These are phyloP conservation scores for Papilio dardanus DNA, from an alignment of 1,140 invertebrate genomes.

Conservation along the genomic window DNA sequence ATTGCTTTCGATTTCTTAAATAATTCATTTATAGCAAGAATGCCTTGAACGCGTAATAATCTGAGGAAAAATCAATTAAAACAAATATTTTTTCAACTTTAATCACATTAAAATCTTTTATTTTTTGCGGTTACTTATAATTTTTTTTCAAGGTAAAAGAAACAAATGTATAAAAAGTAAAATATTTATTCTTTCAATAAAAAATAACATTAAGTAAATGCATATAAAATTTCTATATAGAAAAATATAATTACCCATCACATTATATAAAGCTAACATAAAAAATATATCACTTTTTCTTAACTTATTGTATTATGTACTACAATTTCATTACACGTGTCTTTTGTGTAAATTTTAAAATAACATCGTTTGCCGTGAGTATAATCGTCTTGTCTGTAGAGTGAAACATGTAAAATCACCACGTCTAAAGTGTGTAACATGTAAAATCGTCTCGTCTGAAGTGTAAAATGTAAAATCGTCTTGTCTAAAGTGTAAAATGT, in stretches of 20 bases:
- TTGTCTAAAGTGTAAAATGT: neutral
- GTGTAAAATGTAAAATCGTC: too few relatives aligned
- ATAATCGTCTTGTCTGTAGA: too few relatives aligned
- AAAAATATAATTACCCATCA: conserved; percentile 21
- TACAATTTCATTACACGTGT: too few relatives aligned
- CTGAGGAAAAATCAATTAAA: too few relatives aligned
- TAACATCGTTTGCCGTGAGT: too few relatives aligned
- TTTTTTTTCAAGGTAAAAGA: neutral
- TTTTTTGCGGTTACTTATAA: too few relatives aligned
- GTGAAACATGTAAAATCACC: too few relatives aligned
- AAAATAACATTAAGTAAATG: conserved; percentile 3
- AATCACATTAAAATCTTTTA: too few relatives aligned
- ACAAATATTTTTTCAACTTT: too few relatives aligned
- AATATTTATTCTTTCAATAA: neutral
- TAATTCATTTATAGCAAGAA: neutral
- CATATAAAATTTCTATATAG: conserved; percentile 32
- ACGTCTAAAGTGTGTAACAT: neutral
- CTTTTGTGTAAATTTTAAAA: neutral
- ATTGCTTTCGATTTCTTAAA: conserved; percentile 37
- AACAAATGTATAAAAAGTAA: conserved; percentile 24
- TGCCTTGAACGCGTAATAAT: too few relatives aligned
- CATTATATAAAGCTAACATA: conserved; percentile 37
- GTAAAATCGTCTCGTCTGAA: neutral
- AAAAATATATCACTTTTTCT: neutral
- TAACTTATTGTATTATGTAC: neutral